Percentiles rank a stretch among this genome's conserved stretches.
phyloP scores from a whole-genome alignment of 2,888 invertebrate genomes.

The Cheilosia grossa region DNA sequence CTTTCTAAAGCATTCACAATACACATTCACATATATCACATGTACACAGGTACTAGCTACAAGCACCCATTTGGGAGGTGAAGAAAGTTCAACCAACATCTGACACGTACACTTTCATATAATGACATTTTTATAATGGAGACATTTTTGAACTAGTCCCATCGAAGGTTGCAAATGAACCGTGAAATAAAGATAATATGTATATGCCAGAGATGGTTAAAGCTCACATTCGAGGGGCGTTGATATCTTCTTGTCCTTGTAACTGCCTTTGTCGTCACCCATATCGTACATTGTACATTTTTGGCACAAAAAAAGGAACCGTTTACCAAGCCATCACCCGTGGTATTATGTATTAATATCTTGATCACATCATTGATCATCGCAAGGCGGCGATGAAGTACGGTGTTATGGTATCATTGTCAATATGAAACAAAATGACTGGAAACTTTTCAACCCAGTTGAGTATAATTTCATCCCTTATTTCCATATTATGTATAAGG shows the following conservation, averaged over 20 bases:
- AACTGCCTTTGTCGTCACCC: conserved; percentile 36
- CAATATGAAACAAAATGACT: conserved; percentile 17
- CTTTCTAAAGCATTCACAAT: background rate
- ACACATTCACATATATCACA: background rate
- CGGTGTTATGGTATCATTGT: conserved; percentile 15
- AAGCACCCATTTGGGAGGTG: conserved; percentile 12
- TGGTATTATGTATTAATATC: conserved; percentile 49
- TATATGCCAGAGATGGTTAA: conserved; percentile 38
- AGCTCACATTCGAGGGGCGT: conserved; percentile 43
- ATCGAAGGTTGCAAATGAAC: conserved; percentile 66
- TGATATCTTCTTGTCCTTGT: conserved; percentile 58
- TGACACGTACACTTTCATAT: conserved; percentile 57
- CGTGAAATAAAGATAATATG: conserved; percentile 71
- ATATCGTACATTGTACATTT: conserved; percentile 43
- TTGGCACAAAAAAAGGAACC: conserved; percentile 26
- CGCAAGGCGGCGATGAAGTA: conserved; percentile 45
- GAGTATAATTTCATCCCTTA: conserved; percentile 37
- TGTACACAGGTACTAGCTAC: background rate
- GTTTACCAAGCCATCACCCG: conserved; percentile 42
- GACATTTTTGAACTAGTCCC: conserved; percentile 60
- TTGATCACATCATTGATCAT: conserved; percentile 61
- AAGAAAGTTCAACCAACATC: conserved; percentile 43
- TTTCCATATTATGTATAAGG: conserved; percentile 18
- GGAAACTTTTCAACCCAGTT: conserved; percentile 19
- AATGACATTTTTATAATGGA: conserved; percentile 63